Base-by-base conservation (phyloP, 1,140 invertebrate genomes). In the Tyrophagus putrescentiae region DNA sequence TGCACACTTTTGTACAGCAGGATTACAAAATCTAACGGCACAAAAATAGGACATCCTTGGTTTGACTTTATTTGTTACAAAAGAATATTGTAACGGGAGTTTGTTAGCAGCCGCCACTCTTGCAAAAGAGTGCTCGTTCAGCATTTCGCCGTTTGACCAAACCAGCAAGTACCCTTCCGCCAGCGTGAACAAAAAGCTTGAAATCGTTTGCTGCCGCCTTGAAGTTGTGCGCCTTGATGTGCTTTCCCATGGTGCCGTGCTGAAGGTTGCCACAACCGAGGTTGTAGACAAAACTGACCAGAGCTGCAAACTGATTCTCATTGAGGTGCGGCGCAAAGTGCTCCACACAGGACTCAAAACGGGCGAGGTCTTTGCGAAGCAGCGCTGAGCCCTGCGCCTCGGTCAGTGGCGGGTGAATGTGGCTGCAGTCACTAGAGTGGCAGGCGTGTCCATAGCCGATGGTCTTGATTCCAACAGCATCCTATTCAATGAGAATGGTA, bases 391-490 rank as follows among this genome's bases (percentile, higher is more conserved):
- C 57, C 34, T 59, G 57, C 18, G 36, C 36, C 18, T 21, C 36
- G 28, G 36, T 59, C 21, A 59, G 6, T 41, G 57, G 57, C 13
- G 57, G n/a, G 23, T 45, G 36, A n/a, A 59, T 59, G 18, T 59
- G 7, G 27, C 39, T 45, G 25, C 57, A 59, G 9, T 25, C 39
- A 6, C 28, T 13, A 18, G 11, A 25, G 1, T 42, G 36, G 25
- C 57, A 59, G 11, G 57, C 57, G 25, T 59, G 57, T 42, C 57
- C 57, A 59, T 59, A 59, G 7, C 57, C 57, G 23, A 59, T 59
- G 9, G 57, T 59, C 23, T 45, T 42, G 25, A 59, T 18, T 2
- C 56, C 56, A 39, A n/a, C 36, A 39, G n/a, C n/a, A 39, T 13
- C 13, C 23, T 27, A 5, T 7, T 48, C 6, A 48, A 48, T 27